These are phyloP conservation scores for Tromatobia lineatoria DNA, from an alignment of 2,888 invertebrate genomes.

Conservation along the genomic window DNA sequence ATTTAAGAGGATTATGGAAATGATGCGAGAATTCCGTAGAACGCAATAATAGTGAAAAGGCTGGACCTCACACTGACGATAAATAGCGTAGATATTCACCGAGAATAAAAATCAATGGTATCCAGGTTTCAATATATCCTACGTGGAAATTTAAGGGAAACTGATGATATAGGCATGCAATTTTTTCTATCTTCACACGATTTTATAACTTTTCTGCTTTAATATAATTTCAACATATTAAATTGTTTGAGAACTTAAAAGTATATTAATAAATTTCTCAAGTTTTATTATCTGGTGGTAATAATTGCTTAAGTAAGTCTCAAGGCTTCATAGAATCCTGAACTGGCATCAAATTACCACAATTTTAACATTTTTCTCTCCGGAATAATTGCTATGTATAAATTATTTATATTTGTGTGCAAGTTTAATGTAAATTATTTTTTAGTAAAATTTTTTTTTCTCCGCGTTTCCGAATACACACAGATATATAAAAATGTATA, in stretches of 20 bases:
- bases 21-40: conserved; percentile 46
- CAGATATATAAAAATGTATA: too few relatives aligned
- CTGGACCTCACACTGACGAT: conserved; percentile 47
- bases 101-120: conserved; percentile 36
- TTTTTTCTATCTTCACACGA: background rate
- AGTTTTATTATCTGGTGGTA: too few relatives aligned
- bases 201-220: background rate
- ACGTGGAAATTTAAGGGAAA: background rate
- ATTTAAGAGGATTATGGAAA: conserved; percentile 73
- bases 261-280: background rate
- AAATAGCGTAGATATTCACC: conserved; percentile 36
- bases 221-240: background rate
- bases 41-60: conserved; percentile 48
- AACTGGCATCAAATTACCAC: too few relatives aligned
- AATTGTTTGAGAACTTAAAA: background rate
- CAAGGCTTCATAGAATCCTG: too few relatives aligned
- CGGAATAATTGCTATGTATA: too few relatives aligned
- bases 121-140: conserved; percentile 15
- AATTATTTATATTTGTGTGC: too few relatives aligned
- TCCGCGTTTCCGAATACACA: too few relatives aligned
- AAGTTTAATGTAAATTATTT: too few relatives aligned
- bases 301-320: too few relatives aligned
- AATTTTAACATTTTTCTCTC: too few relatives aligned
- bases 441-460: too few relatives aligned
- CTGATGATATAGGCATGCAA: background rate